A percentile compares a stretch with the other conserved stretches of the same genome.
phyloP scores from a whole-genome alignment of 2,888 invertebrate species.

The Heliothis peltigera region DNA sequence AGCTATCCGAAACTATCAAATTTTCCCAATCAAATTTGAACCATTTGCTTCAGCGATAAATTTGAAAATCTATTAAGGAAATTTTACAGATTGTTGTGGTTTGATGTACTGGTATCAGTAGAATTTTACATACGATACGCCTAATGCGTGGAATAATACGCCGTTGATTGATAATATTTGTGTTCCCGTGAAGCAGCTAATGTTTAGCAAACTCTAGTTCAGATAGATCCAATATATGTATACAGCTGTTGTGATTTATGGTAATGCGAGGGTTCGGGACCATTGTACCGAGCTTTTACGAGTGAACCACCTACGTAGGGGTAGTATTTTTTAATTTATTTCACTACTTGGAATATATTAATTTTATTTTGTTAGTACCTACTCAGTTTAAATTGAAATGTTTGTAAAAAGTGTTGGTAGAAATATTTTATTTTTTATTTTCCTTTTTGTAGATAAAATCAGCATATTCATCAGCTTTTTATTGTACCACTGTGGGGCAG shows the following conservation, averaged over 20 bases:
- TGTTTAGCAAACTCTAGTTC: slow-evolving; percentile 41
- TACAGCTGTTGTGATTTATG: slow-evolving; percentile 61
- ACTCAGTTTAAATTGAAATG: slow-evolving; percentile 7
- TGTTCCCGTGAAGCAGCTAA: slow-evolving; percentile 25
- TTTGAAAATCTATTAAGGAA: too few relatives aligned
- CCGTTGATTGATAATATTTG: slow-evolving; percentile 32
- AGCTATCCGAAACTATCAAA: too few relatives aligned
- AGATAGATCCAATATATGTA: slow-evolving; percentile 50
- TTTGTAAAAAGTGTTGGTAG: neutral
- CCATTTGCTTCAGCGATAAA: too few relatives aligned
- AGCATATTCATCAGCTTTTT: too few relatives aligned
- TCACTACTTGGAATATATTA: slow-evolving; percentile 10
- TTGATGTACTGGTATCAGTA: too few relatives aligned
- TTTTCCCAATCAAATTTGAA: too few relatives aligned
- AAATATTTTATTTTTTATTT: neutral
- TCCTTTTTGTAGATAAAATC: too few relatives aligned
- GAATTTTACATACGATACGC: neutral
- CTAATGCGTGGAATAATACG: slow-evolving; percentile 7
- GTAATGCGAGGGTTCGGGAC: slow-evolving; percentile 43
- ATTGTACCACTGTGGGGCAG: too few relatives aligned
- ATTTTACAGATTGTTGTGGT: too few relatives aligned
- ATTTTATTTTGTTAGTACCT: slow-evolving; percentile 16
- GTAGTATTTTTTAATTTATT: slow-evolving; percentile 20
- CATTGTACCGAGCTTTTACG: slow-evolving; percentile 36
- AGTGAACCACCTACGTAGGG: slow-evolving; percentile 5